Percentiles rank a stretch among this genome's conserved stretches.
Conservation (phyloP, 2,113 vertebrate species). For the Pangasianodon hypophthalmus region DNA sequence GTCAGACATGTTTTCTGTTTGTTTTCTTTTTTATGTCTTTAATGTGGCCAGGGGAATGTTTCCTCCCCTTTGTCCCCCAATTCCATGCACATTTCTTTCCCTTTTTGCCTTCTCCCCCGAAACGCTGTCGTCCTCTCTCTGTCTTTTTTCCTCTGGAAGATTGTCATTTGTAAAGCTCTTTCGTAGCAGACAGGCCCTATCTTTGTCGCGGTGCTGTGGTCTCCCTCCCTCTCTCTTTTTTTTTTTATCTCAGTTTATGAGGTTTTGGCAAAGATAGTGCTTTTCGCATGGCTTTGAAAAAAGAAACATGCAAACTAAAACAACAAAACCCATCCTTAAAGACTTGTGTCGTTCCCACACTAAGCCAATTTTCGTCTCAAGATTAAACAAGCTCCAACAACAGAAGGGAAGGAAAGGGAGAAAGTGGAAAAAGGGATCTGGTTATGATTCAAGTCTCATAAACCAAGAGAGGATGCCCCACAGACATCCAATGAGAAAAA, state of each 20-base stretch:
- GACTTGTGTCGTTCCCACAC: slow-evolving; percentile 74
- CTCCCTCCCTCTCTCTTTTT: slow-evolving; percentile 63
- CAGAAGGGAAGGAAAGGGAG: slow-evolving; percentile 57
- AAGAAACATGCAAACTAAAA: slow-evolving; percentile 67
- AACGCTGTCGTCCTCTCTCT: slow-evolving; percentile 62
- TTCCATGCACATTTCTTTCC: slow-evolving; percentile 73
- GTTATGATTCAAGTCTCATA: slow-evolving; percentile 71
- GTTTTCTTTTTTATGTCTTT: slow-evolving; percentile 84
- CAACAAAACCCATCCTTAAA: slow-evolving; percentile 69
- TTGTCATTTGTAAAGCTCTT: slow-evolving; percentile 75
- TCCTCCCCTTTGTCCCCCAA: slow-evolving; percentile 68
- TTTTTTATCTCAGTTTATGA: slow-evolving; percentile 73
- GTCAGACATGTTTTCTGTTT: slow-evolving; percentile 87
- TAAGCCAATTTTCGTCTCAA: slow-evolving; percentile 73
- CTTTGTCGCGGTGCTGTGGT: slow-evolving; percentile 74
- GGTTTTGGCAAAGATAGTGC: slow-evolving; percentile 72
- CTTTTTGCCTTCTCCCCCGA: slow-evolving; percentile 55
- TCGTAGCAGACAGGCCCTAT: slow-evolving; percentile 71
- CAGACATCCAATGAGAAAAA: slow-evolving; percentile 71
- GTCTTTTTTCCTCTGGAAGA: slow-evolving; percentile 64
- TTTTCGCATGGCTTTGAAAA: slow-evolving; percentile 63
- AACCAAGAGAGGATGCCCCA: slow-evolving; percentile 73
- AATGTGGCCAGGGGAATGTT: slow-evolving; percentile 80
- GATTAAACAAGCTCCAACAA: slow-evolving; percentile 74
- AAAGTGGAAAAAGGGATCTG: slow-evolving; percentile 62